These are phyloP conservation scores for Micromys minutus DNA, from an alignment of 2,113 vertebrate species.

Conservation along the genomic window DNA sequence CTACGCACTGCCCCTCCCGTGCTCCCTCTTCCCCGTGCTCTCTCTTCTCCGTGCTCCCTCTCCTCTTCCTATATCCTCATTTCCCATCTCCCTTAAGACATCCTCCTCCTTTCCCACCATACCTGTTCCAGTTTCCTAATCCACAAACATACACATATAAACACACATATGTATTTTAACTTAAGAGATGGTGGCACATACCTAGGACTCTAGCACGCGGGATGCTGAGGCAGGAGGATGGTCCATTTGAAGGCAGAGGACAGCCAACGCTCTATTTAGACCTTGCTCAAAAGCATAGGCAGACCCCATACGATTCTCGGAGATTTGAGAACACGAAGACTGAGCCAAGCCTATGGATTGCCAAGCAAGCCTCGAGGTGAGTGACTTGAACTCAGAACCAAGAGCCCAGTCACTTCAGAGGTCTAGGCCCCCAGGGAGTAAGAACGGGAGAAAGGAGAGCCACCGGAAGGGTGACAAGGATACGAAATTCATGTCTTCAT, in stretches of 20 bases:
- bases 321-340: not conserved
- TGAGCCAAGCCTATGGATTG: not conserved
- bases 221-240: not conserved
- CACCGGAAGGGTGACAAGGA: not conserved
- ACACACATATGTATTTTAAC: not conserved
- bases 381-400: not conserved
- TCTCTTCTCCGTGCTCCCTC: too few relatives aligned
- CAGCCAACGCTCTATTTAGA: not conserved
- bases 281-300: not conserved
- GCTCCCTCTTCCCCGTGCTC: too few relatives aligned
- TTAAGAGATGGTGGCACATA: not conserved
- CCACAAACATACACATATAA: not conserved
- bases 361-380: not conserved
- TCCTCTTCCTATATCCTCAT: not conserved
- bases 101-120: not conserved
- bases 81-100: not conserved
- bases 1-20: not conserved
- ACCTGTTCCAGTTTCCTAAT: not conserved
- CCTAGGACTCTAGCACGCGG: not conserved
- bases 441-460: not conserved
- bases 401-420: not conserved
- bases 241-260: not conserved
- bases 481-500: not conserved
- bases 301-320: not conserved
- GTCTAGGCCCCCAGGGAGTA: not conserved